A percentile compares a stretch with the other conserved stretches of the same genome.
Evolutionary conservation across 2,113 vertebrate genomes (phyloP).

Genomic region (Balaenoptera acutorostrata): DNA sequence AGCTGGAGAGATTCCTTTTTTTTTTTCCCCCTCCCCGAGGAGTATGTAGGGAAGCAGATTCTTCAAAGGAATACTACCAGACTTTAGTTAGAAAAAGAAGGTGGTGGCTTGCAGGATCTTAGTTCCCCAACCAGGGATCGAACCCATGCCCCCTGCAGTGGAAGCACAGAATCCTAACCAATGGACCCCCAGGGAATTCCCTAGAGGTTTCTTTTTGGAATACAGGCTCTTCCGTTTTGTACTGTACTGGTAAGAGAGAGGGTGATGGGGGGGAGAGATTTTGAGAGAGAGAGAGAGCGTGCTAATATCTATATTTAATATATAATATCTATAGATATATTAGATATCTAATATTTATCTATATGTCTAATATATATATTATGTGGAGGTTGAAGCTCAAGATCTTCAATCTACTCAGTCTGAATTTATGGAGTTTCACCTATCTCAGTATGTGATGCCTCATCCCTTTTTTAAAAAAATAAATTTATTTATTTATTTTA

Average conservation of each 20-base stretch:
- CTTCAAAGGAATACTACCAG: background rate
- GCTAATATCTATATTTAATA: background rate
- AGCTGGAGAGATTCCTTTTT: background rate
- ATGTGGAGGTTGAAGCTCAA: background rate
- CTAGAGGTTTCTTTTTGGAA: background rate
- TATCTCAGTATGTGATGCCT: background rate
- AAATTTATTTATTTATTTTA: too few species aligned
- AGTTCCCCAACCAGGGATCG: background rate
- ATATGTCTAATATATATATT: background rate
- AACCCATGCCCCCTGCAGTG: background rate
- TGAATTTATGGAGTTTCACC: background rate
- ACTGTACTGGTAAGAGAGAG: background rate
- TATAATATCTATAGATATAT: background rate
- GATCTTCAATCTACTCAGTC: background rate
- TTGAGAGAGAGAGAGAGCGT: background rate
- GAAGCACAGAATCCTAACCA: background rate
- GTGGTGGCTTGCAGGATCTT: background rate
- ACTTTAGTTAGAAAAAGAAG: background rate
- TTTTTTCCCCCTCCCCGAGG: background rate
- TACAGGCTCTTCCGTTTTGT: background rate
- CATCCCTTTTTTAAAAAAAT: background rate
- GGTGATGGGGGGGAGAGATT: background rate
- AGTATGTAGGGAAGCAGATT: background rate
- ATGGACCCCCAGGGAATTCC: background rate
- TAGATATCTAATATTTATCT: background rate